Conservation (phyloP, 2,797 vertebrate genomes). For the Clarias pachynema region DNA sequence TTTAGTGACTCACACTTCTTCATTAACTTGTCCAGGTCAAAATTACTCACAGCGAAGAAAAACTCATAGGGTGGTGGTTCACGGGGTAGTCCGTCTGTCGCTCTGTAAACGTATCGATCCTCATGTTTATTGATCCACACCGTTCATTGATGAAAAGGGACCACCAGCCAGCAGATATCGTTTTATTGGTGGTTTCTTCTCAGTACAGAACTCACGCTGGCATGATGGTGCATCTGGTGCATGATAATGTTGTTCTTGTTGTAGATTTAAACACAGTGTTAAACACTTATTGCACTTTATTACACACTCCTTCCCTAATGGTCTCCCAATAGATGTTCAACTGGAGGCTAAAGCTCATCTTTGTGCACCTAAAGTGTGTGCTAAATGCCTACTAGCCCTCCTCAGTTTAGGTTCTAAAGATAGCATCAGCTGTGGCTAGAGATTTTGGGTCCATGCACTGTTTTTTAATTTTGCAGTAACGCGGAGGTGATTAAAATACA, state of each 20-base stretch:
- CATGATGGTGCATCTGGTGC: neutral
- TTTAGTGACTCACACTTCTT: neutral
- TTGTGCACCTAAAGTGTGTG: neutral
- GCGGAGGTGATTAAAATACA: neutral
- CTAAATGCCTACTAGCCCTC: neutral
- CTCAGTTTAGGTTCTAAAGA: neutral
- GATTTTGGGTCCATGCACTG: neutral
- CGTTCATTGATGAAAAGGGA: neutral
- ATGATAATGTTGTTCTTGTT: neutral
- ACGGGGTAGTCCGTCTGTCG: neutral
- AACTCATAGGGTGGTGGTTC: neutral
- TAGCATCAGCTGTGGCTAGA: neutral
- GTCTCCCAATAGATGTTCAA: neutral
- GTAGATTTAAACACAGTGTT: neutral
- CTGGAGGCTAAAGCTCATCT: too few species aligned
- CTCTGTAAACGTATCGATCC: slow-evolving; percentile 5
- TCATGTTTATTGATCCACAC: neutral
- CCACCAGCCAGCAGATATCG: neutral
- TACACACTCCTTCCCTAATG: neutral
- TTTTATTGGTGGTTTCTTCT: neutral
- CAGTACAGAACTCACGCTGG: slow-evolving; percentile 15
- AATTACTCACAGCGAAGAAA: neutral
- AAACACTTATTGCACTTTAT: slow-evolving; percentile 8
- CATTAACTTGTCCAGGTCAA: slow-evolving; percentile 11
- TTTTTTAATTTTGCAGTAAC: neutral